phyloP scores from a whole-genome alignment of 2,888 invertebrate species.

The Ochropleura leucogaster region DNA sequence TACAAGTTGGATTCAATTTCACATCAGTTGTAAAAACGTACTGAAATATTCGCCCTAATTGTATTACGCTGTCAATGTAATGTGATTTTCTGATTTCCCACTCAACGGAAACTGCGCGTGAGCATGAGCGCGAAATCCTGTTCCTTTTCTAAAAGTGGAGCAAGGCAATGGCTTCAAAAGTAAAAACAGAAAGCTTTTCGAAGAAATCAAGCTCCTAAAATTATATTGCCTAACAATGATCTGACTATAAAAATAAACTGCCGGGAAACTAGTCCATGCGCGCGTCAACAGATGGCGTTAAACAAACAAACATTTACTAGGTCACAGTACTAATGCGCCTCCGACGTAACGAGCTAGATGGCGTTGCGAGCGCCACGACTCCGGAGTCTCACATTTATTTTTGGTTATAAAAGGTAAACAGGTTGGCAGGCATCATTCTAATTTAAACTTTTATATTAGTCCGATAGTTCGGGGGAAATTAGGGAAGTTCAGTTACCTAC shows the following conservation, averaged over 20 bases:
- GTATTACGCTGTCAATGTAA: neutral
- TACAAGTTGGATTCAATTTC: neutral
- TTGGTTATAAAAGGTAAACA: conserved; percentile 80
- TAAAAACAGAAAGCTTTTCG: conserved; percentile 38
- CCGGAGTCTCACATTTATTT: conserved; percentile 82
- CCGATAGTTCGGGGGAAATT: conserved; percentile 59
- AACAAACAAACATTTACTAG: conserved; percentile 54
- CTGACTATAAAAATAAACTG: conserved; percentile 52
- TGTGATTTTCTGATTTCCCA: neutral
- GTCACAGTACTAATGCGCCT: conserved; percentile 38
- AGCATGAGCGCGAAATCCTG: neutral
- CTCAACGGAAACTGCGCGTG: neutral
- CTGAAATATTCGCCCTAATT: neutral
- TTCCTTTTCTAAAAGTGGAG: conserved; percentile 31
- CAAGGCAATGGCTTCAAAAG: conserved; percentile 24
- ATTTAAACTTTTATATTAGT: conserved; percentile 70
- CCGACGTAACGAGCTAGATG: conserved; percentile 69
- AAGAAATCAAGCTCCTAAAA: conserved; percentile 46
- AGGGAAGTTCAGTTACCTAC: conserved; percentile 43
- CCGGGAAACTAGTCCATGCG: conserved; percentile 37
- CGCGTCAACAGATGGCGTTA: conserved; percentile 67
- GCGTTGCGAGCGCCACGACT: conserved; percentile 66
- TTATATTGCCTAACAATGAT: conserved; percentile 47
- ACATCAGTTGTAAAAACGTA: neutral
- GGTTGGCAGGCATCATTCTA: conserved; percentile 71